Conservation (phyloP, 2,888 invertebrate species). For the Oxyteleia sp. region DNA sequence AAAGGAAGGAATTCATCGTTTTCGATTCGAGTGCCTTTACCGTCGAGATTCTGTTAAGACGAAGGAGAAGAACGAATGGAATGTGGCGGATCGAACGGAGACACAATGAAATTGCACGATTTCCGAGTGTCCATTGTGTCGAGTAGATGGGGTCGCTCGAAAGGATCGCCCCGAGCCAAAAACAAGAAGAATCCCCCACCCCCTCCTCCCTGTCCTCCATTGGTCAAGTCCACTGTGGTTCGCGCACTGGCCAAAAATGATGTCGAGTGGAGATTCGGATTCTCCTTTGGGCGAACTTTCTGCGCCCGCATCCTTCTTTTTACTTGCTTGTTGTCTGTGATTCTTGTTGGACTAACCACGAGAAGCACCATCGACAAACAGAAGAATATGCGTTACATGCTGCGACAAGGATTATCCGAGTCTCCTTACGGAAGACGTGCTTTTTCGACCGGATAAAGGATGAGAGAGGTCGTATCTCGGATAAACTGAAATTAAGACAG, state of each 20-base stretch:
- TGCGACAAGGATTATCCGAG: conserved; percentile 9
- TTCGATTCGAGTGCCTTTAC: conserved; percentile 63
- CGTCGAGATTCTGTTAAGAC: conserved; percentile 64
- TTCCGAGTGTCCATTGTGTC: conserved; percentile 46
- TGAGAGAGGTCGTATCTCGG: too few species aligned
- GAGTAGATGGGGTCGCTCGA: conserved; percentile 35
- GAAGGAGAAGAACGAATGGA: conserved; percentile 68
- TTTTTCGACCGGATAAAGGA: background rate
- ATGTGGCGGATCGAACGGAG: conserved; percentile 55
- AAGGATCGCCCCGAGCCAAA: conserved; percentile 53
- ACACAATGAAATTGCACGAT: conserved; percentile 65
- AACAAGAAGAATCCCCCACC: conserved; percentile 53
- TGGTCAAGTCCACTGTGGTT: conserved; percentile 19
- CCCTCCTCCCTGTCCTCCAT: too few species aligned
- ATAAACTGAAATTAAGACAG: too few species aligned
- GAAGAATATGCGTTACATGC: conserved; percentile 44
- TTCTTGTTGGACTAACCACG: conserved; percentile 58
- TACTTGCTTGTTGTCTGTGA: conserved; percentile 60
- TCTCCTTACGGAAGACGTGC: conserved; percentile 15
- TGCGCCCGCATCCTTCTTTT: conserved; percentile 31
- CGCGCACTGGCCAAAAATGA: conserved; percentile 67
- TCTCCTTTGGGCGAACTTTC: conserved; percentile 43
- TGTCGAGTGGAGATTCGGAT: conserved; percentile 57
- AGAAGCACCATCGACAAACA: conserved; percentile 42
- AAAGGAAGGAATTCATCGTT: conserved; percentile 71